Conservation (phyloP, 2,888 invertebrate species). For the Cenopis cana region DNA sequence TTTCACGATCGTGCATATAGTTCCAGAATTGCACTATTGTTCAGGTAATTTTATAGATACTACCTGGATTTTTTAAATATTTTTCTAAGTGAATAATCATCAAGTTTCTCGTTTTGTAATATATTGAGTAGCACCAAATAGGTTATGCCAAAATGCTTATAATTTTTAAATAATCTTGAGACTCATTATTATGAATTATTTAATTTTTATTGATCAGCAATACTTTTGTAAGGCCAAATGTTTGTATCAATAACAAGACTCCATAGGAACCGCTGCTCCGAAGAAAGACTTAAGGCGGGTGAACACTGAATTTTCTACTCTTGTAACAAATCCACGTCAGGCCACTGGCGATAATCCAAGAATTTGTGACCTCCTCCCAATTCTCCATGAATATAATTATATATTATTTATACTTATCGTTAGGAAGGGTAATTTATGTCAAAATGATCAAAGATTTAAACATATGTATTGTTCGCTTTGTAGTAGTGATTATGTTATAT, state of each 20-base stretch:
- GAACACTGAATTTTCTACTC: conserved; percentile 70
- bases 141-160: no score
- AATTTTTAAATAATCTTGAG: no score
- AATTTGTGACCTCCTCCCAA: conserved; percentile 64
- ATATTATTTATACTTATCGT: conserved; percentile 44
- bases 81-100: no score
- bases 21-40: no score
- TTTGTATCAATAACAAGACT: conserved; percentile 44
- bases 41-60: no score
- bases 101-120: no score
- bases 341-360: conserved; percentile 73
- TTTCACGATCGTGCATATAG: no score
- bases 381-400: conserved; percentile 57
- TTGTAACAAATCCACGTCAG: conserved; percentile 71
- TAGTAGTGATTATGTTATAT: no score
- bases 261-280: conserved; percentile 46
- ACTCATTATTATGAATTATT: no score
- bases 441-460: conserved; percentile 7
- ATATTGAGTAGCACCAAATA: no score
- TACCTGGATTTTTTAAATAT: no score
- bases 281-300: conserved; percentile 57
- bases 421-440: conserved; percentile 22
- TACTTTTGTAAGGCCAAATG: not conserved
- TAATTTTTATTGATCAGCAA: not conserved
- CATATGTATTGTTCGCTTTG: not conserved